phyloP scores from a whole-genome alignment of 1,140 invertebrate genomes.

The Elysia chlorotica region DNA sequence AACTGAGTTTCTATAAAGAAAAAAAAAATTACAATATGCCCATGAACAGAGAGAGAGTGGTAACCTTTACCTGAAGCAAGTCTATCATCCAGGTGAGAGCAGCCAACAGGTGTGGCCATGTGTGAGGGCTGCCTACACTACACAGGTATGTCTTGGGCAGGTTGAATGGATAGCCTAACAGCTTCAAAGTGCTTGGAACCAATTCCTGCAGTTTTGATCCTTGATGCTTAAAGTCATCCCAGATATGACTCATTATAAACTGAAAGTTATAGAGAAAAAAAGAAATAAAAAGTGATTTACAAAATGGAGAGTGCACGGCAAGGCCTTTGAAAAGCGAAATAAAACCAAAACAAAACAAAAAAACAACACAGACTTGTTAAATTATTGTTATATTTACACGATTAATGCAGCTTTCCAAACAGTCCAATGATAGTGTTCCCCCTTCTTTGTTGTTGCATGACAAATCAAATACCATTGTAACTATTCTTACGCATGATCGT shows the following conservation, averaged over 20 bases:
- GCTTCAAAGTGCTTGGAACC: constrained; percentile 47
- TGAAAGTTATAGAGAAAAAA: constrained; percentile 26
- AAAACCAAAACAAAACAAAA: too few species aligned
- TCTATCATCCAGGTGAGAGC: constrained; percentile 52
- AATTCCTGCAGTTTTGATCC: constrained; percentile 53
- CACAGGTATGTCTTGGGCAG: constrained; percentile 52
- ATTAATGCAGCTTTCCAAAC: too few species aligned
- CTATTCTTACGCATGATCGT: too few species aligned
- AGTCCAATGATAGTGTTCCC: too few species aligned
- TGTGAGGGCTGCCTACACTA: constrained; percentile 52
- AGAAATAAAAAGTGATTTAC: neutral
- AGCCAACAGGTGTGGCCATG: constrained; percentile 52
- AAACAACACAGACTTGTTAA: neutral
- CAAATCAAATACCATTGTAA: too few species aligned
- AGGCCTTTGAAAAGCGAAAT: neutral
- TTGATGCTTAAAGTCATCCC: constrained; percentile 38
- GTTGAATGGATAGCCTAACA: constrained; percentile 53
- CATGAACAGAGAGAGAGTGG: too few species aligned
- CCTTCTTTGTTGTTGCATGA: too few species aligned
- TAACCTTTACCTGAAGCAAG: constrained; percentile 49
- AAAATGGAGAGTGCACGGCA: neutral
- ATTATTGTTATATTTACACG: too few species aligned
- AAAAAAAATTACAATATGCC: too few species aligned
- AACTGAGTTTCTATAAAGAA: too few species aligned
- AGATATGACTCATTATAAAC: constrained; percentile 46